Percentiles rank a stretch among this genome's conserved stretches.
Evolutionary conservation across 1,140 invertebrate genomes (phyloP).

Genomic region (Diachasma alloeum): DNA sequence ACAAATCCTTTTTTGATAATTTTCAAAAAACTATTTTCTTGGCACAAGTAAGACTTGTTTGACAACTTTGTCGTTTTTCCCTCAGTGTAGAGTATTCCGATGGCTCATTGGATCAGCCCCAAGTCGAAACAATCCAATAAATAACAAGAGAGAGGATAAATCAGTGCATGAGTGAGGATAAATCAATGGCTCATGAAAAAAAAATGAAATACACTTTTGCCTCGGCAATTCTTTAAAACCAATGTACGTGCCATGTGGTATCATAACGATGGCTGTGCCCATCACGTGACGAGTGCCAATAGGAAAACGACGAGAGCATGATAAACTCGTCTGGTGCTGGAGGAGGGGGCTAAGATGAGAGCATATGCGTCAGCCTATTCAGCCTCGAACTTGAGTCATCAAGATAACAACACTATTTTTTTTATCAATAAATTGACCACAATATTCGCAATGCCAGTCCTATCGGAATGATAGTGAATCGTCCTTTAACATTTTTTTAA

Average conservation of each 20-base stretch:
- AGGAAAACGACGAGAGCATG: not conserved
- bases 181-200: no score
- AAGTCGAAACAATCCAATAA: not conserved
- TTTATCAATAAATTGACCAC: no score
- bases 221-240: not conserved
- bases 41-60: no score
- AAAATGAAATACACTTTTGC: no score
- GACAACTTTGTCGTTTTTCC: no score
- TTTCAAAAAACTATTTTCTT: no score
- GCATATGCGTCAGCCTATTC: not conserved
- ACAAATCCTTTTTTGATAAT: no score
- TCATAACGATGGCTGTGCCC: constrained; percentile 46
- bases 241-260: constrained; percentile 45
- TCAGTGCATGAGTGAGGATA: no score
- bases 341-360: not conserved
- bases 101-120: not conserved
- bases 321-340: not conserved
- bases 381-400: not conserved
- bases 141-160: not conserved
- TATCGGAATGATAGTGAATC: not conserved
- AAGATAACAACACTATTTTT: not conserved
- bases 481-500: no score
- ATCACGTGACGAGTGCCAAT: constrained; percentile 39
- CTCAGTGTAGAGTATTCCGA: no score
- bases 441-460: not conserved